Evolutionary conservation across 2,888 invertebrate genomes (phyloP), one percentile per base, ranked within the genome.

Genomic region (Chalcis sispes): DNA sequence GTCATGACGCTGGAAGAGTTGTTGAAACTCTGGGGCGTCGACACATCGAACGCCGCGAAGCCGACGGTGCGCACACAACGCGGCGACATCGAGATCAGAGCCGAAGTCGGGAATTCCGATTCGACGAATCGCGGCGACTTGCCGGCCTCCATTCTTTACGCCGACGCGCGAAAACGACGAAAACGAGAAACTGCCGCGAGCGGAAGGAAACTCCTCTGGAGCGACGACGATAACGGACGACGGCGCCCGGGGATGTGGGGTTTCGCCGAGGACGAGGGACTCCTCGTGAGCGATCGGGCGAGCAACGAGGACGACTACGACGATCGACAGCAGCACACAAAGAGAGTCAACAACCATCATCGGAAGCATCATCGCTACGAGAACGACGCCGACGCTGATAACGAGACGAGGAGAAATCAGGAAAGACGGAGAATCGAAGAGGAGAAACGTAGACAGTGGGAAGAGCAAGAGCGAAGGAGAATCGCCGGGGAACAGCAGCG

Each of bases 201-300:
- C n/a, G n/a, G n/a, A n/a, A 75, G 83, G 13, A 82, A 80, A 58
- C 76, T 81, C 40, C 77, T 82, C 23, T 82, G 81, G 81, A 13
- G 67, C n/a, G 4, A 10, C 4, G 50, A 50, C 2, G 20, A 20
- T 20, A 20, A 50, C 1, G 20, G 10, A 62, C 72, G 2, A 18
- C 64, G 79, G 70, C 10, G 72, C 40, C 0, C 27, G 27, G n/a
- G 70, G 72, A 27, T 81, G 42, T 86, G 88, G 88, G 88, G 86
- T 1, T 86, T 82, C 72, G 83, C 77, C 0, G 85, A 87, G 73
- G 72, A 85, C 56, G 87, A 86, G 15, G 87, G 86, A 2, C 79
- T 78, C 18, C 65, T 81, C 29, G 62, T 80, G 20, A 81, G 80
- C 64, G 78, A 82, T 46, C 83, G 84, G 61, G 48, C 65, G 2